A percentile compares a stretch with the other conserved stretches of the same genome.
phyloP scores from a whole-genome alignment of 2,797 vertebrate genomes.

The Paedocypris micromegethes region DNA sequence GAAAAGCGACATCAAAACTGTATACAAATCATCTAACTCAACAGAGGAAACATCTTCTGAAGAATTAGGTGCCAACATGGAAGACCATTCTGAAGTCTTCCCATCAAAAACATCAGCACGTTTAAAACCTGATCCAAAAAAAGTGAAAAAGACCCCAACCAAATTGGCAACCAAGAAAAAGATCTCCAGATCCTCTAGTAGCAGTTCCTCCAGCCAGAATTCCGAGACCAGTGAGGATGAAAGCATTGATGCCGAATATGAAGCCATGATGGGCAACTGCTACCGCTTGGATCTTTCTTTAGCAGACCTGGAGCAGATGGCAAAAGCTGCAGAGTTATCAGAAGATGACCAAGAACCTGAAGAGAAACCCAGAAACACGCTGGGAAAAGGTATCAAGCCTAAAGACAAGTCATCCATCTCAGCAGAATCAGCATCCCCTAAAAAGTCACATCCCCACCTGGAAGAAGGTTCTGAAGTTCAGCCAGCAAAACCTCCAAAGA shows the following conservation, averaged over 20 bases:
- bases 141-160: background rate
- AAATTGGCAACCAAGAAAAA: background rate
- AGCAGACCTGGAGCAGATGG: slow-evolving; percentile 73
- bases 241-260: slow-evolving; percentile 73
- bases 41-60: slow-evolving; percentile 8
- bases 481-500: background rate
- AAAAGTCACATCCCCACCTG: too few relatives aligned
- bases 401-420: slow-evolving; percentile 59
- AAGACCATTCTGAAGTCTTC: background rate
- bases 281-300: slow-evolving; percentile 72
- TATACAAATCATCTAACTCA: too few relatives aligned
- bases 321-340: slow-evolving; percentile 39
- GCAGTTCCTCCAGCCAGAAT: slow-evolving; percentile 23
- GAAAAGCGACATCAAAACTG: too few relatives aligned
- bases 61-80: slow-evolving; percentile 30
- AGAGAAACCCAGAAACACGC: slow-evolving; percentile 14
- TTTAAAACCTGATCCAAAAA: background rate
- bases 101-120: background rate
- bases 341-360: slow-evolving; percentile 7
- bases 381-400: slow-evolving; percentile 62
- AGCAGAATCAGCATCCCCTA: background rate
- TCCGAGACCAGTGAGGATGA: slow-evolving; percentile 6
- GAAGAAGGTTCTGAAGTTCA: background rate
- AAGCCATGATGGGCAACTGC: slow-evolving; percentile 77
- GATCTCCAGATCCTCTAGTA: background rate